Evolutionary conservation across 2,888 invertebrate genomes (phyloP), one percentile per base, ranked within the genome.

Genomic region (Mesorhabditis spiculigera): DNA sequence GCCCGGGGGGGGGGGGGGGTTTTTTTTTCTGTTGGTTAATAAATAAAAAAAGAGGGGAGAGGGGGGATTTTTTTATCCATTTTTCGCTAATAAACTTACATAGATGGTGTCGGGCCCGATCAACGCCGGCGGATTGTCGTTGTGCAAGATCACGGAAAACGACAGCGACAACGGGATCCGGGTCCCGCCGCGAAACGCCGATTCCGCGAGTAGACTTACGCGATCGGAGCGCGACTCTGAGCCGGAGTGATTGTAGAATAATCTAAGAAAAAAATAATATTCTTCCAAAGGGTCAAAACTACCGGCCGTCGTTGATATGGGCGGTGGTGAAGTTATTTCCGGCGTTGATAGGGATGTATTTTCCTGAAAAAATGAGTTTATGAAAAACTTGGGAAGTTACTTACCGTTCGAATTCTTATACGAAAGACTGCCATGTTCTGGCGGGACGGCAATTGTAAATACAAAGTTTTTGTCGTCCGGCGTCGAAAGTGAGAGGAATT

Each of bases 81-180:
- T 16, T 16, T 16, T 63, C 13, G 63, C 8, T 43, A 10, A 10
- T 13, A 43, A 43, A 41, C 13, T 65, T 44, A 72, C 73, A 58
- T 70, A 67, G 10, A 75, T 43, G 8, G 63, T 66, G 6, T 65
- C 45, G 41, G 64, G 63, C 43, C 72, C 72, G 16, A 64, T 65
- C 58, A 73, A 45, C 28, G 68, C 69, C n/a, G 80, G 80, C 41
- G 75, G 71, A 71, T 96, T 95, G 86, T 96, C 96, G 86, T 97
- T 96, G 81, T 91, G 91, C 81, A 95, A 88, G 71, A 91, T 89
- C 44, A 96, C 91, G 76, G 91, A 90, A 43, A 96, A 91, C 73
- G 75, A 75, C 45, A 86, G 67, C 78, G 78, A 81, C 45, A 86
- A 72, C 0, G 85, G 82, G 5, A 86, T 78, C 63, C 76, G 71